A percentile compares a stretch with the other conserved stretches of the same genome.
Evolutionary conservation across 2,797 vertebrate genomes (phyloP).

Genomic region (Myripristis murdjan): DNA sequence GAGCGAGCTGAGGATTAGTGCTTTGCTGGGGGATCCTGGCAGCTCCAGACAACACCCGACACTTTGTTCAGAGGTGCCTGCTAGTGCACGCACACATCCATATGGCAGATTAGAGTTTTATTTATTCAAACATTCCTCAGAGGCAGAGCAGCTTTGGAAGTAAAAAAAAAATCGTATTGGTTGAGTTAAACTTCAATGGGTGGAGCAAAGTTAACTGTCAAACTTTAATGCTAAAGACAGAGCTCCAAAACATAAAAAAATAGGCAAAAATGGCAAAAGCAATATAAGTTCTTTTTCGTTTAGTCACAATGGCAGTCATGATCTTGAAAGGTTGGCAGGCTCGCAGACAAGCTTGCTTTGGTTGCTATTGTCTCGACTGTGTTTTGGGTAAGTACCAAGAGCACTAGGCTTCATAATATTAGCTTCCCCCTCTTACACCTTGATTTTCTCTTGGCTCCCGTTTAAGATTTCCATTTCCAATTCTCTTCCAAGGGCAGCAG

Average conservation of each 20-base stretch:
- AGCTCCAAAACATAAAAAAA: not conserved
- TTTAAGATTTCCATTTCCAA: too few species aligned
- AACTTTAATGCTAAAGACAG: not conserved
- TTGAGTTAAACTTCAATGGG: constrained; percentile 24
- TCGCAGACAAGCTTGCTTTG: not conserved
- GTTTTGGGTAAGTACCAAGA: too few species aligned
- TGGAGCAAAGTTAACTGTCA: not conserved
- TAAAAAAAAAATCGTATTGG: constrained; percentile 51
- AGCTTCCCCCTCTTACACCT: too few species aligned
- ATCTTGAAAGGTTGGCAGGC: not conserved
- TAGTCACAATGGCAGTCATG: not conserved
- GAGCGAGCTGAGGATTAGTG: constrained; percentile 71
- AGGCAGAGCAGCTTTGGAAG: constrained; percentile 48
- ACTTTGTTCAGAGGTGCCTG: constrained; percentile 54
- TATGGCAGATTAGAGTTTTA: constrained; percentile 69
- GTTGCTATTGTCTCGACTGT: not conserved
- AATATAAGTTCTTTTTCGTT: not conserved
- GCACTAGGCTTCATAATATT: too few species aligned
- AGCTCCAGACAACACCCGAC: constrained; percentile 60
- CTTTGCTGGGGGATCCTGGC: constrained; percentile 58
- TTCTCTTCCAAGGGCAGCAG: too few species aligned
- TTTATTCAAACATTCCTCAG: constrained; percentile 60
- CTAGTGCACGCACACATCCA: constrained; percentile 23
- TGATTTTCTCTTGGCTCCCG: too few species aligned
- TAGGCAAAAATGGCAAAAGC: too few species aligned